Base-by-base conservation (phyloP, 2,888 invertebrate genomes). In the Ernsta delagoae region DNA sequence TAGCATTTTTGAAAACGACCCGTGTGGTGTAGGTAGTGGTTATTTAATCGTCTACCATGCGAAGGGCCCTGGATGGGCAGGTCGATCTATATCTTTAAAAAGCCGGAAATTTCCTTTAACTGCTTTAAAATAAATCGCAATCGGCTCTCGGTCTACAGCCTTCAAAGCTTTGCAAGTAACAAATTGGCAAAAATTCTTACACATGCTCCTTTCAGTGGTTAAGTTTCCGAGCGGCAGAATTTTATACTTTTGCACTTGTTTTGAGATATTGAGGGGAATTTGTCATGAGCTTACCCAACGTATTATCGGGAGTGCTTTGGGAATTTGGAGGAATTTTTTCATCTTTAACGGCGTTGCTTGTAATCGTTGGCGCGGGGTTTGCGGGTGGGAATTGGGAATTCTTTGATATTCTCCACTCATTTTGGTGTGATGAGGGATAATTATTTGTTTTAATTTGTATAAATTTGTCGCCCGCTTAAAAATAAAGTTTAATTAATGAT, bases 161-260 rank as follows among this genome's bases (percentile, higher is more conserved):
- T 70, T 73, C 72, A 74, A 73, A 74, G 75, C 76, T 73, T 74
- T 73, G 59, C 73, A 66, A 70, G 78, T 84, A 85, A 87, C 83
- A 87, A 88, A 88, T 88, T 86, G 87, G 80, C 82, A 83, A 87
- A 87, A 88, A 87, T 84, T 85, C 81, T 78, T 79, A 81, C 86
- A 87, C 83, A 83, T 85, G 81, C 78, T 80, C 75, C 80, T 78
- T 76, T 75, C 75, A 78, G 76, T 75, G 74, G 77, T 75, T 75
- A 77, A 77, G 77, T 79, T 81, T 75, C 67, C 73, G 75, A 72
- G 73, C 65, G 63, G 66, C 53, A 16, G 70, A 79, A 78, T 79
- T 79, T 80, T 77, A 80, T 79, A 81, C 79, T 39, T 78, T 76
- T 72, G 70, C 71, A 73, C 75, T 77, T 77, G 76, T 79, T 79